Base-by-base conservation (phyloP, 2,888 invertebrate genomes). In the Uropetala carovei region DNA sequence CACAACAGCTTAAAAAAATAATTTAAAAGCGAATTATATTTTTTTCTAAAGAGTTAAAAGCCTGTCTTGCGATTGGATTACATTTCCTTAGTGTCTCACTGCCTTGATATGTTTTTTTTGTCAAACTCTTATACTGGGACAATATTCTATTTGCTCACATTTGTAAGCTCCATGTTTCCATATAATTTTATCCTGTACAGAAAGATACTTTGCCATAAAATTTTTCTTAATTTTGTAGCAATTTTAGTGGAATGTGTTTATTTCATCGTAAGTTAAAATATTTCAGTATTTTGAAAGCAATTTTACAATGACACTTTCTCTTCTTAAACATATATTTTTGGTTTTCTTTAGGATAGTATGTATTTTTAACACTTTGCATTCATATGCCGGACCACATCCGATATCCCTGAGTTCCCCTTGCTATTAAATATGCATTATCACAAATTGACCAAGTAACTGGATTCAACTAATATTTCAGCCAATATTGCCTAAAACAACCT, bases 91-190 rank as follows among this genome's bases (percentile, higher is more conserved):
- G n/a, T 11, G 27, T 75, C 75, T 75, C 75, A 75, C 75, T 75
- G 75, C 75, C 75, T 75, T 22, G 13, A 11, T 27, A 75, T 43
- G 43, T 27, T 75, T 75, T n/a, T 27, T 27, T 75, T 18, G 18
- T 75, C 18, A 75, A 22, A 75, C 43, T 43, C 43, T 75, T 13
- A 27, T 86, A 59, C 86, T 60, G 14, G 30, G 59, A 86, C 86
- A 59, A 85, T 60, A 60, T 60, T 86, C 30, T 4, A 60, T 60
- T 60, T 86, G 60, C 86, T 86, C 60, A 86, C 27, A 30, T 75
- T 75, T 75, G 27, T 86, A 60, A 86, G 59, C 85, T 86, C 30
- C 86, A 86, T 4, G 58, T 86, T 86, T 57, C 59, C 14, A 86
- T 85, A 85, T 57, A 56, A 85, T 43, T 14, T 57, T 85, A 56